Evolutionary conservation across 2,113 vertebrate genomes (phyloP).

Genomic region (Microtus richardsoni): DNA sequence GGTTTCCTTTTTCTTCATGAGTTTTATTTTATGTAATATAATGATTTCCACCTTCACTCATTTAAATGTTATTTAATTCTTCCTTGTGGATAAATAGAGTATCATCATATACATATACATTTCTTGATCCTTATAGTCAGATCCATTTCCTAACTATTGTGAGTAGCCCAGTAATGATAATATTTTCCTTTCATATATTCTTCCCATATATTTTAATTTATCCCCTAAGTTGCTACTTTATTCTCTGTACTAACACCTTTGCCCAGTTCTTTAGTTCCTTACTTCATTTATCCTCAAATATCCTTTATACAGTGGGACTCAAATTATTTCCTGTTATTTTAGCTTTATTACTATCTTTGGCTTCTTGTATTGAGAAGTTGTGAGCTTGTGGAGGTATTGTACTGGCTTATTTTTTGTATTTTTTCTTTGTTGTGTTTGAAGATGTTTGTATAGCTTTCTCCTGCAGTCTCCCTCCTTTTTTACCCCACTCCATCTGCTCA

Average conservation of each 20-base stretch:
- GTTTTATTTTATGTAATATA: neutral
- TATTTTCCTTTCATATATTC: neutral
- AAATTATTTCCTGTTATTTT: neutral
- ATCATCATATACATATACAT: too few species aligned
- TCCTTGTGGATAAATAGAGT: neutral
- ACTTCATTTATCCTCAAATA: neutral
- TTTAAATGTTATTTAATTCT: neutral
- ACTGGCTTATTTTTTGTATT: neutral
- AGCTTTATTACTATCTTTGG: neutral
- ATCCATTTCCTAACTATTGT: neutral
- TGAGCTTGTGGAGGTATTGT: neutral
- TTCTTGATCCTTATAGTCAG: neutral
- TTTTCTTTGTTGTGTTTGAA: neutral
- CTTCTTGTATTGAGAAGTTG: neutral
- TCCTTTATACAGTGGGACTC: neutral
- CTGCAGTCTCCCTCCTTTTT: neutral
- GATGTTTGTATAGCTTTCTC: neutral
- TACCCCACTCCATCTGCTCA: neutral
- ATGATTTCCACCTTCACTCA: neutral
- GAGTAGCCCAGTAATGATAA: neutral
- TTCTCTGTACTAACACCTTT: neutral
- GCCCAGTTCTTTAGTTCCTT: neutral
- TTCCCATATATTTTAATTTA: neutral
- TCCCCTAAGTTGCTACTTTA: neutral
- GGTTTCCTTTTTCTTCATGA: neutral